These are phyloP conservation scores for Uropsilus gracilis DNA, from an alignment of 2,113 vertebrate species.

Conservation along the genomic window DNA sequence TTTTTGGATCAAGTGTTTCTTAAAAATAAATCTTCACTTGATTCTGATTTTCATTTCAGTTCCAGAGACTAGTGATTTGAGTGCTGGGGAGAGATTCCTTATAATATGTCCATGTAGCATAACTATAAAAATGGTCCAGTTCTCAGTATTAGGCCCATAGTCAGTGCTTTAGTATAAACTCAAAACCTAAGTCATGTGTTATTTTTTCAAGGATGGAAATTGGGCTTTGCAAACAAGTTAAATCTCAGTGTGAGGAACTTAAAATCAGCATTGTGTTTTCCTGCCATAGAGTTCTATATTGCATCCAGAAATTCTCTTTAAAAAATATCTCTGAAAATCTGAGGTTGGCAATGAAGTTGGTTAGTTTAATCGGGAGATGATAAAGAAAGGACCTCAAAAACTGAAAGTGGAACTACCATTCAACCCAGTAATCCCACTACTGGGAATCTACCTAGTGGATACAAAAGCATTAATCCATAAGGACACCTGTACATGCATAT, in stretches of 20 bases:
- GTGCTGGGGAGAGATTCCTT: conserved; percentile 20
- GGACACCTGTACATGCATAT: too few relatives aligned
- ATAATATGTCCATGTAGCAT: conserved; percentile 42
- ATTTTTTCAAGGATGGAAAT: conserved; percentile 45
- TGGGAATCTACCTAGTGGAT: too few relatives aligned
- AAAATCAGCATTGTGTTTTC: conserved; percentile 39
- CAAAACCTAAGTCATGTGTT: conserved; percentile 19
- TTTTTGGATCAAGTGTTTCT: conserved; percentile 46
- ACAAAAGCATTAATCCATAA: too few relatives aligned
- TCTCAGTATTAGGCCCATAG: not conserved
- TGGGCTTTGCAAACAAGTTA: conserved; percentile 35
- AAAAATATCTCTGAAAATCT: conserved; percentile 42
- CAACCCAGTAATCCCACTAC: too few relatives aligned
- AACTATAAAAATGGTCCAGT: conserved; percentile 22
- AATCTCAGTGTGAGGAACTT: conserved; percentile 59
- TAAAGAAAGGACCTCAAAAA: too few relatives aligned
- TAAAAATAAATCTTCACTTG: conserved; percentile 52
- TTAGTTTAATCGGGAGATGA: not conserved
- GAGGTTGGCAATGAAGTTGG: conserved; percentile 25
- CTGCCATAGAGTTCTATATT: conserved; percentile 23
- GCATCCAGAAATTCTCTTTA: conserved; percentile 46
- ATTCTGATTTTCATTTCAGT: conserved; percentile 47
- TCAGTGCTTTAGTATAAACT: conserved; percentile 34
- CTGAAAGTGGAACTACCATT: too few relatives aligned
- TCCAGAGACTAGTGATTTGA: not conserved